These are phyloP conservation scores for Nasonia vitripennis DNA, from an alignment of 1,140 invertebrate genomes.

Conservation along the genomic window DNA sequence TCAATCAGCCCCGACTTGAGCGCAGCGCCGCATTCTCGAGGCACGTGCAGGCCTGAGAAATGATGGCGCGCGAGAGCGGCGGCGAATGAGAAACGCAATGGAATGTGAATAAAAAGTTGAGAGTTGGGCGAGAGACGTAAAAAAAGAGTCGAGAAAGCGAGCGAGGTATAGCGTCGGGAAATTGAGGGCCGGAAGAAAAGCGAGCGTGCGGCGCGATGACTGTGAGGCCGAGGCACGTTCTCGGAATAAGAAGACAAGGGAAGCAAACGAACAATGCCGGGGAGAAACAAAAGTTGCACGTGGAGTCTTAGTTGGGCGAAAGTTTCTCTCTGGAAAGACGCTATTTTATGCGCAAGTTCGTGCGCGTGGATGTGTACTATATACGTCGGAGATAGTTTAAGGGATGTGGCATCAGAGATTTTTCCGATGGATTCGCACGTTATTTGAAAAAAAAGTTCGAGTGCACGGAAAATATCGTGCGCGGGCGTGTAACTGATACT, in stretches of 20 bases:
- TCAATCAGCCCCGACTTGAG: not conserved
- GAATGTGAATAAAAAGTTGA: slow-evolving; percentile 11
- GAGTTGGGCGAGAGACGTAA: not conserved
- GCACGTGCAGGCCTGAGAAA: not conserved
- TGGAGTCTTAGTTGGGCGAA: not conserved
- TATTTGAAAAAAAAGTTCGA: too few species aligned
- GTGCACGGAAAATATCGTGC: not conserved
- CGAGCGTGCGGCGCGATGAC: not conserved
- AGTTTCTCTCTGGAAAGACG: not conserved
- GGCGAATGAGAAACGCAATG: slow-evolving; percentile 2
- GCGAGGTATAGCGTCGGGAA: not conserved
- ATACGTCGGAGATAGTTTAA: not conserved
- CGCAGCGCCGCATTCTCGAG: not conserved
- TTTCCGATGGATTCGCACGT: too few species aligned
- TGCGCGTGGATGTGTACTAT: not conserved
- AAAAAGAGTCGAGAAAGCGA: not conserved
- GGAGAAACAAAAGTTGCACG: slow-evolving; percentile 14
- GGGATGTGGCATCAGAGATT: too few species aligned
- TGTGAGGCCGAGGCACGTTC: not conserved
- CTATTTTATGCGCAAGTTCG: not conserved
- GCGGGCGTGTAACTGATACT: not conserved
- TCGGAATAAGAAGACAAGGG: slow-evolving; percentile 9
- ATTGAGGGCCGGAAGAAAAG: slow-evolving; percentile 1
- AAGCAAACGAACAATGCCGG: not conserved
- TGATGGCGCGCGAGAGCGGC: not conserved